Percentiles rank a stretch among this genome's conserved stretches.
Evolutionary conservation across 2,797 vertebrate genomes (phyloP).

Genomic region (Rhabdophis nuchalis): DNA sequence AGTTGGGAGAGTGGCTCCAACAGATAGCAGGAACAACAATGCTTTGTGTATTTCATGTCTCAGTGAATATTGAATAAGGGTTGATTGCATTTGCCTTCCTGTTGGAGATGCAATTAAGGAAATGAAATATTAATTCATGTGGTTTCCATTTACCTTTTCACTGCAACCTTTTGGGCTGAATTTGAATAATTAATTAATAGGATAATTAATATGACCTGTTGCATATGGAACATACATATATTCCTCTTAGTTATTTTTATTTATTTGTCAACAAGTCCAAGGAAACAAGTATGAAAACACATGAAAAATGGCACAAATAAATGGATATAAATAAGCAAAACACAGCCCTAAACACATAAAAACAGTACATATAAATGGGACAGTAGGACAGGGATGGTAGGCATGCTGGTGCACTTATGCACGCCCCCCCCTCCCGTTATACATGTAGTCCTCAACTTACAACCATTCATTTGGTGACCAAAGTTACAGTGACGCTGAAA

Average conservation of each 20-base stretch:
- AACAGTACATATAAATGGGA: too few relatives aligned
- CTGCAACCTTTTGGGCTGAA: background rate
- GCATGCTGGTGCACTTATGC: too few relatives aligned
- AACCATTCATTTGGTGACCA: background rate
- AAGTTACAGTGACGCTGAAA: background rate
- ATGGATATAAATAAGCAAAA: too few relatives aligned
- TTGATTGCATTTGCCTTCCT: background rate
- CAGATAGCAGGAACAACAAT: background rate
- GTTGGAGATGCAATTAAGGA: background rate
- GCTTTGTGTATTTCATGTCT: background rate
- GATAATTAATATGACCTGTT: background rate
- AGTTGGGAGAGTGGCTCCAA: background rate
- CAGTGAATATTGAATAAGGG: background rate
- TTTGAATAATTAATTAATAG: background rate
- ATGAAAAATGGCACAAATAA: too few relatives aligned
- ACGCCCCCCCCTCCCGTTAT: too few relatives aligned
- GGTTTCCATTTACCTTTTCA: background rate
- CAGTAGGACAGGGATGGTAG: too few relatives aligned
- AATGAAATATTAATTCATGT: background rate
- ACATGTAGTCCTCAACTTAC: background rate
- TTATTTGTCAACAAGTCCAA: too few relatives aligned
- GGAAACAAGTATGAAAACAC: too few relatives aligned
- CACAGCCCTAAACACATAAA: too few relatives aligned
- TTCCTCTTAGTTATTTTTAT: background rate
- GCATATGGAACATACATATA: background rate